Evolutionary conservation across 2,888 invertebrate genomes (phyloP).

Genomic region (Drosophila ochracea): DNA sequence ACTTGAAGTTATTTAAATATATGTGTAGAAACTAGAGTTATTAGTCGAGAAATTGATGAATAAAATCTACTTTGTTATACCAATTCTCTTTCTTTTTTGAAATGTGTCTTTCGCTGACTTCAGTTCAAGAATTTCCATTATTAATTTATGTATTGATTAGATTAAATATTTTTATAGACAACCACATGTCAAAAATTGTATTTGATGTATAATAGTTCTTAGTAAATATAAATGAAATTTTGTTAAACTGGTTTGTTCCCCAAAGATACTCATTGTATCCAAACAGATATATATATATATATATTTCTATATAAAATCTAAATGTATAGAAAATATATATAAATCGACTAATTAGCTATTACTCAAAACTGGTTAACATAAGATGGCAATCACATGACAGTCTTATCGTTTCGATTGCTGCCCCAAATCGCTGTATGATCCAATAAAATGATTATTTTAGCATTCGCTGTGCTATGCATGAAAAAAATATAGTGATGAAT

Average conservation of each 20-base stretch:
- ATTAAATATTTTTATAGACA: background rate
- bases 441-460: slow-evolving; percentile 58
- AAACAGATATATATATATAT: background rate
- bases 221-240: background rate
- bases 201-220: background rate
- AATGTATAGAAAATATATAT: background rate
- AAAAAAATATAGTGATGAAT: slow-evolving; percentile 44
- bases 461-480: background rate
- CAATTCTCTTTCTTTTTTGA: background rate
- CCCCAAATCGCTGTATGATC: slow-evolving; percentile 31
- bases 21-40: background rate
- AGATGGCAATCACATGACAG: slow-evolving; percentile 15
- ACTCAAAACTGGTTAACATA: slow-evolving; percentile 38
- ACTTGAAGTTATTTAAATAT: background rate
- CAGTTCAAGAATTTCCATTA: background rate
- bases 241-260: background rate
- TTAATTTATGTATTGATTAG: background rate
- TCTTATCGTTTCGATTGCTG: slow-evolving; percentile 1
- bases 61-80: background rate
- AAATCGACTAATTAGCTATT: slow-evolving; percentile 28
- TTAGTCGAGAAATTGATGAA: background rate
- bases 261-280: background rate
- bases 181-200: background rate
- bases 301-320: background rate
- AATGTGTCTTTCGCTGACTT: background rate